A percentile compares a stretch with the other conserved stretches of the same genome.
Conservation (phyloP, 37 sponge, comb jelly and placozoan species). For the Cliona cf. orientalis region DNA sequence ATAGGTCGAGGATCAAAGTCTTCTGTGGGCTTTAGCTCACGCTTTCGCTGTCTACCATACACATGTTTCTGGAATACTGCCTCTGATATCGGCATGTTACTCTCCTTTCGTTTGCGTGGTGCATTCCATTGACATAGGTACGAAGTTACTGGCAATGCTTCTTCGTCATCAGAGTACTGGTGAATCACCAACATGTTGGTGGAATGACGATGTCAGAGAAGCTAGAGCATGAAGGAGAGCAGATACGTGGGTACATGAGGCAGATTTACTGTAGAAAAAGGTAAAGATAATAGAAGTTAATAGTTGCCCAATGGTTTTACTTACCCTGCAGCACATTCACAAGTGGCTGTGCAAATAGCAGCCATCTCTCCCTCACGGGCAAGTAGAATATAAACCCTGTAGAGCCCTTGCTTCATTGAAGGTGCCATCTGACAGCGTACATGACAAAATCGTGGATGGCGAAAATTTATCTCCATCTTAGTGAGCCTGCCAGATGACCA, state of each 20-base stretch:
- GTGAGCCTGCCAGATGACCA: slow-evolving; percentile 44
- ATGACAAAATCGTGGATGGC: slow-evolving; percentile 58
- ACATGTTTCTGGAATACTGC: slow-evolving; percentile 50
- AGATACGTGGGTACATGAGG: slow-evolving; percentile 57
- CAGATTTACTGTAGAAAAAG: slow-evolving; percentile 26
- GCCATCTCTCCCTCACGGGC: slow-evolving; percentile 20
- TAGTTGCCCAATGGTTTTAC: background rate
- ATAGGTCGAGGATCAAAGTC: slow-evolving; percentile 54
- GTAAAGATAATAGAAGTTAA: background rate
- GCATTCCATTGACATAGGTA: slow-evolving; percentile 37
- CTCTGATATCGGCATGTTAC: slow-evolving; percentile 22
- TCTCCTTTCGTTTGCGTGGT: slow-evolving; percentile 43
- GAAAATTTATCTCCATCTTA: slow-evolving; percentile 17
- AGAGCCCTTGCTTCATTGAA: slow-evolving; percentile 49
- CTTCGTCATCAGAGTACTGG: slow-evolving; percentile 11
- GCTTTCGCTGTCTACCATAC: slow-evolving; percentile 40
- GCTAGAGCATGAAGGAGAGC: slow-evolving; percentile 47
- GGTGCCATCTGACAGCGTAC: slow-evolving; percentile 48
- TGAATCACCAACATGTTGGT: background rate
- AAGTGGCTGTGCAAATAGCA: slow-evolving; percentile 45
- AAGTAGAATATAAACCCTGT: slow-evolving; percentile 35
- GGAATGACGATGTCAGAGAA: background rate
- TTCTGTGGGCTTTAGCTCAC: background rate
- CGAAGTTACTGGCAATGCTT: slow-evolving; percentile 29
- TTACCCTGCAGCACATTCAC: slow-evolving; percentile 56